A percentile compares a stretch with the other conserved stretches of the same genome.
These are phyloP conservation scores for Diacarnus erythraeanus DNA, from an alignment of 37 sponge, comb jelly and placozoan species.

Conservation along the genomic window DNA sequence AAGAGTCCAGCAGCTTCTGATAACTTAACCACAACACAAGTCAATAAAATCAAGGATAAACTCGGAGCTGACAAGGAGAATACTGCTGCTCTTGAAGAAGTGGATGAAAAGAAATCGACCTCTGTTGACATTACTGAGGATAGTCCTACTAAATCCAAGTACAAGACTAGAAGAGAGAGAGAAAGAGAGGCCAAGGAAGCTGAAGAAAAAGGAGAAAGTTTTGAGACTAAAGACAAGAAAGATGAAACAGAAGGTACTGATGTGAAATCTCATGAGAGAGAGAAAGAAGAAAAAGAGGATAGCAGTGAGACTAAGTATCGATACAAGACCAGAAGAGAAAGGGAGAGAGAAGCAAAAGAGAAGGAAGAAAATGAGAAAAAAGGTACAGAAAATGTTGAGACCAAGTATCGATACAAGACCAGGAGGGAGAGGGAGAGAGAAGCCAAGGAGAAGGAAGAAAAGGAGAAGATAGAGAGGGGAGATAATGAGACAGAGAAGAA, in stretches of 20 bases:
- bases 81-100: neutral
- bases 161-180: conserved; percentile 3
- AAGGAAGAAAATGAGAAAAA: neutral
- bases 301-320: neutral
- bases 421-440: conserved; percentile 8
- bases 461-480: conserved; percentile 9
- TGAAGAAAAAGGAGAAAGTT: too few species aligned
- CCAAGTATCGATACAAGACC: conserved; percentile 1
- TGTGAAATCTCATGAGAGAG: neutral
- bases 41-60: neutral
- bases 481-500: neutral
- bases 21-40: neutral
- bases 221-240: neutral
- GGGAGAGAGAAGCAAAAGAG: conserved; percentile 7
- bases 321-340: conserved; percentile 19
- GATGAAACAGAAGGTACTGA: neutral
- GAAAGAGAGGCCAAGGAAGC: neutral
- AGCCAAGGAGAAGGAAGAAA: conserved; percentile 8
- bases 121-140: neutral
- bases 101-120: neutral
- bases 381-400: neutral
- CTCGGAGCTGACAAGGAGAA: neutral
- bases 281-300: conserved; percentile 2
- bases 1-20: conserved; percentile 10
- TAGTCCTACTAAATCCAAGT: neutral